Base-by-base conservation (phyloP, 2,797 vertebrate genomes). In the Typhlichthys eigenmanni region DNA sequence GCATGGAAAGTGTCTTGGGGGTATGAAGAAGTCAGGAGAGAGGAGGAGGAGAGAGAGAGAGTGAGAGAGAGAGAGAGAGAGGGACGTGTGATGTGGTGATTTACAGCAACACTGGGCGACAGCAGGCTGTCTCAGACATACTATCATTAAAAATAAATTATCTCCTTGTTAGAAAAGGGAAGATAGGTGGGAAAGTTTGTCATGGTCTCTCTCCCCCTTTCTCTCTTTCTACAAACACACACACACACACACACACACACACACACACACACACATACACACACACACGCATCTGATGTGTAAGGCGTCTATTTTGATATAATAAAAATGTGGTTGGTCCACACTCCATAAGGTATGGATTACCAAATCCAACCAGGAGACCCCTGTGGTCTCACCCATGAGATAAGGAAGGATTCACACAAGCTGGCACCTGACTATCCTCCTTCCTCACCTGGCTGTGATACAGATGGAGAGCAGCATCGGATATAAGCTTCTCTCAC, bases 111-210 rank as follows among this genome's bases (percentile, higher is more conserved):
- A 77, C 91, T 92, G 24, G 24, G 24, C 24, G 92, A 93, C 93
- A 93, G 92, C 91, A 90, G 92, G 91, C 90, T 77, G 80, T 78
- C 79, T 83, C 65, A 80, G 94, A 95, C 94, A 96, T 92, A 90
- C 95, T 95, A 92, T 96, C 94, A 95, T 98, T 98, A 96, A 95
- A 96, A 94, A 94, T 48, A 90, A 97, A 95, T 95, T 85, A 95
- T 95, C 93, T 92, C 90, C 91, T 91, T 92, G 92, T 93, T 93
- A 90, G 89, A 75, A 93, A 91, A 74, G 47, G 13, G 89, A 90
- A 68, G 71, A 24, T 47, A 19, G 67, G 69, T 62, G 70, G 79
- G 83, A 84, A 82, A 86, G 88, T 89, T 87, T 86, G 87, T 88
- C 81, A 67, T 69, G 62, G 65, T 59, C 60, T 72, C 69, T 76